phyloP scores from a whole-genome alignment of 2,113 vertebrate species.

The human region GRCh38 chr2:170009501-170010000 shows the following conservation, averaged over 20 bases:
- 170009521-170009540: neutral
- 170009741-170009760: neutral
- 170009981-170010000: conserved; percentile 29
- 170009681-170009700: neutral
- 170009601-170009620: neutral
- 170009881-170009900: conserved; percentile 26
- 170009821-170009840: neutral
- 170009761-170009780: neutral
- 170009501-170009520: conserved; percentile 14
- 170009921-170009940: conserved; percentile 27
- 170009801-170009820: conserved; percentile 22
- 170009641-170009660: neutral
- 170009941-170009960: conserved; percentile 22
- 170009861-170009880: neutral
- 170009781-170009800: neutral
- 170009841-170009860: neutral
- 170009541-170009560: conserved; percentile 7
- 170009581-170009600: conserved; percentile 42
- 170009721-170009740: conserved; percentile 30
- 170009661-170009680: neutral
- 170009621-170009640: neutral
- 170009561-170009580: conserved; percentile 50
- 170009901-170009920: neutral
- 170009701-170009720: neutral
- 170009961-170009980: conserved; percentile 10